A percentile compares a stretch with the other conserved stretches of the same genome.
Conservation (phyloP, 2,888 invertebrate species). For the Octodonta nipae region DNA sequence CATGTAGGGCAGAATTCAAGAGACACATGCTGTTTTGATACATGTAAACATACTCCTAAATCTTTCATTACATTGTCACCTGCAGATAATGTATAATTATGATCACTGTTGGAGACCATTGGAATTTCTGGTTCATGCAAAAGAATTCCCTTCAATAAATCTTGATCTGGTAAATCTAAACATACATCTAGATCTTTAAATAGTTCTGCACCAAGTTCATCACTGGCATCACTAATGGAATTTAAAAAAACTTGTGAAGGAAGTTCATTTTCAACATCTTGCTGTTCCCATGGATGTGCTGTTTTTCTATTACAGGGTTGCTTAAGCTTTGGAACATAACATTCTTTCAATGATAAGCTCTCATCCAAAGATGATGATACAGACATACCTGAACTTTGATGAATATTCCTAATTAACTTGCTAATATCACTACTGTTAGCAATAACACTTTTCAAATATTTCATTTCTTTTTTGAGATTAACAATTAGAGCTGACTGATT, state of each 20-base stretch:
- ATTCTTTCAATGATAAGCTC: conserved; percentile 18
- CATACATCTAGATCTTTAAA: conserved; percentile 15
- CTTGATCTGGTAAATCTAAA: conserved; percentile 11
- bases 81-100: conserved; percentile 26
- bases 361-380: conserved; percentile 29
- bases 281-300: conserved; percentile 6
- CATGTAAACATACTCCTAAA: conserved; percentile 44
- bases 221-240: too few relatives aligned
- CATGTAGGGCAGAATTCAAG: conserved; percentile 45
- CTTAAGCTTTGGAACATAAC: conserved; percentile 19
- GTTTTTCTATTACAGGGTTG: conserved; percentile 16
- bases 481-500: conserved; percentile 37
- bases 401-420: conserved; percentile 37
- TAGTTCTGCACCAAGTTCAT: conserved; percentile 11
- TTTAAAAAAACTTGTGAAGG: conserved; percentile 12
- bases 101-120: conserved; percentile 20
- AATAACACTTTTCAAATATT: conserved; percentile 42
- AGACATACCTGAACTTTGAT: conserved; percentile 30
- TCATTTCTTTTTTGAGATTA: conserved; percentile 40
- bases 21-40: conserved; percentile 42
- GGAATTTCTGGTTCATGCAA: conserved; percentile 7
- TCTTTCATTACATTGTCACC: too few relatives aligned
- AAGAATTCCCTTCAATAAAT: conserved; percentile 8
- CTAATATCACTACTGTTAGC: conserved; percentile 42
- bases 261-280: conserved; percentile 4